Percentiles rank a stretch among this genome's conserved stretches.
These are phyloP conservation scores for Drosophila lacicola DNA, from an alignment of 2,888 invertebrate genomes.

Conservation along the genomic window DNA sequence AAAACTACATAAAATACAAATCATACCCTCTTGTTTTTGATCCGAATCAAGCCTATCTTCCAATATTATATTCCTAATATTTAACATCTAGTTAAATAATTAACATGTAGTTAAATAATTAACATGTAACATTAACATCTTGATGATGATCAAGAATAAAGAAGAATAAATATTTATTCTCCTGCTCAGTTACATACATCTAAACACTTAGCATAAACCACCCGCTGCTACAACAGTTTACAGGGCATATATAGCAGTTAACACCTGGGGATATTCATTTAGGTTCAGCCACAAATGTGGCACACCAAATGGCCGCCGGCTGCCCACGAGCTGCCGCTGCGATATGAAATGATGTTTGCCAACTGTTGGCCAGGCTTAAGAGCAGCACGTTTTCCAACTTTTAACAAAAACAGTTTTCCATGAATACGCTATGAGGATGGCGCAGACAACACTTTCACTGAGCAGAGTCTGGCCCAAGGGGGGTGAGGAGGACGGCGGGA, in stretches of 20 bases:
- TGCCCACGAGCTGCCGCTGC: conserved; percentile 7
- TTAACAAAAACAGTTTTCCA: conserved; percentile 60
- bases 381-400: conserved; percentile 32
- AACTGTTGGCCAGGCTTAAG: conserved; percentile 12
- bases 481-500: not conserved
- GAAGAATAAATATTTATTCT: too few relatives aligned
- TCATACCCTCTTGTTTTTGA: too few relatives aligned
- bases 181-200: too few relatives aligned
- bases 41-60: too few relatives aligned
- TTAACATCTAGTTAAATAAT: too few relatives aligned
- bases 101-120: too few relatives aligned
- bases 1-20: too few relatives aligned
- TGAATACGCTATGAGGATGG: conserved; percentile 66
- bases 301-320: conserved; percentile 62
- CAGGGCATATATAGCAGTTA: conserved; percentile 5
- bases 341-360: conserved; percentile 47
- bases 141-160: too few relatives aligned
- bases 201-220: not conserved
- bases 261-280: conserved; percentile 17
- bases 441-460: conserved; percentile 69
- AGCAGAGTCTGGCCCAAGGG: conserved; percentile 1
- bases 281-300: conserved; percentile 53
- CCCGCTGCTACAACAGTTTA: not conserved
- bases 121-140: too few relatives aligned
- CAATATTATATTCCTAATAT: too few relatives aligned